A percentile compares a stretch with the other conserved stretches of the same genome.
These are phyloP conservation scores for Caenorhabditis becei DNA, from an alignment of 2,888 invertebrate species.

Conservation along the genomic window DNA sequence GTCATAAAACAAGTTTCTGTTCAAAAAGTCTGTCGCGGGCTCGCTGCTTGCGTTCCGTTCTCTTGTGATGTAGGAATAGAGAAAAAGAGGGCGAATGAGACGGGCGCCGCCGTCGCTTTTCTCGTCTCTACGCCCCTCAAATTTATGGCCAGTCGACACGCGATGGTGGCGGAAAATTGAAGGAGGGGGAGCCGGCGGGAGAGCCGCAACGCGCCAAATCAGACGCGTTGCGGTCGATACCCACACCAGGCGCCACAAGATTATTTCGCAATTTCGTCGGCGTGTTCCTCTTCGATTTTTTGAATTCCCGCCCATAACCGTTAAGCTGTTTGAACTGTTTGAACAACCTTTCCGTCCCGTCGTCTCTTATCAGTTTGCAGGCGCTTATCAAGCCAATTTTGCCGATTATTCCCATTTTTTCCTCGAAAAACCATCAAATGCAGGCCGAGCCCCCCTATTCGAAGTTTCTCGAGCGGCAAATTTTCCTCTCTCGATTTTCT, in stretches of 20 bases:
- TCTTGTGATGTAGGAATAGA: background rate
- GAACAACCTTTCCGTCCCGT: background rate
- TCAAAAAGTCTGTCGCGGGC: background rate
- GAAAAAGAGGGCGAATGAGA: slow-evolving; percentile 4
- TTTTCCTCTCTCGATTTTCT: background rate
- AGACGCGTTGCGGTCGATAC: slow-evolving; percentile 13
- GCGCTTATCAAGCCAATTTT: no score
- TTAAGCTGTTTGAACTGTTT: slow-evolving; percentile 15
- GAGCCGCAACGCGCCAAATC: slow-evolving; percentile 10
- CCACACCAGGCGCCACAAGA: background rate
- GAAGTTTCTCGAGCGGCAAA: slow-evolving; percentile 7
- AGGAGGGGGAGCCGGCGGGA: slow-evolving; percentile 18
- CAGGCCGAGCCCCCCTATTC: background rate
- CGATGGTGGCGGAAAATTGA: slow-evolving; percentile 35
- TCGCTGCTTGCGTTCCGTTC: background rate
- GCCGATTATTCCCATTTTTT: slow-evolving; percentile 6
- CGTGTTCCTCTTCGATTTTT: no score
- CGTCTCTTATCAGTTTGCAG: background rate
- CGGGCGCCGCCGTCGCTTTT: slow-evolving; percentile 5
- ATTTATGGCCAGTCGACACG: slow-evolving; percentile 53
- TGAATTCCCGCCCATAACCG: no score
- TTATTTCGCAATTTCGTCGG: slow-evolving; percentile 1
- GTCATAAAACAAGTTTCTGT: slow-evolving; percentile 43
- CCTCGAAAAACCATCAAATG: background rate
- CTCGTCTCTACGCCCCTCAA: slow-evolving; percentile 15